Base-by-base conservation (phyloP, 2,888 invertebrate species). In the Cerastoderma edule region DNA sequence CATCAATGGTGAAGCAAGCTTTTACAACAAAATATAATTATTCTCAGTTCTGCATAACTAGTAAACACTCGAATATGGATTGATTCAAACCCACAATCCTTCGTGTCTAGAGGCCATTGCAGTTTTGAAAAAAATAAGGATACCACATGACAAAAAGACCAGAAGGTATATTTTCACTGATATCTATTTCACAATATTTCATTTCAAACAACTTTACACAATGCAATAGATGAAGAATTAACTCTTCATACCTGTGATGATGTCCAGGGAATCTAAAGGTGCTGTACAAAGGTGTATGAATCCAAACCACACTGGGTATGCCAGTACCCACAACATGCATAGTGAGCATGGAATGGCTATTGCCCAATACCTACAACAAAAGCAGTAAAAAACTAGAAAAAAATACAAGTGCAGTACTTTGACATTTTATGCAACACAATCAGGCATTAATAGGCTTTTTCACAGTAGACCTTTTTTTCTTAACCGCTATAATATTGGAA, bases 301-400 rank as follows among this genome's bases (percentile, higher is more conserved):
- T 27, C 85, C 90, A 80, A 85, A 97, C 93, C 98, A 98, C 57
- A 96, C 93, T 92, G 97, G 95, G 27, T 95, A 96, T 93, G 97
- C 96, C 68, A 96, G 93, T 39, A 95, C 95, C 1, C 96, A 92
- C 4, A 95, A 95, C 27, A 96, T 95, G 83, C 96, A 94, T 67
- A 95, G 94, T 92, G 96, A 96, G 81, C 97, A 95, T 0, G 98
- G 98, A 63, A 98, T 94, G 39, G 97, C 96, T 13, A 97, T 94
- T 0, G 97, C 96, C 96, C 98, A 98, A 91, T 98, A 91, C 71
- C 92, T 92, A 80, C 0, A 87, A 65, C 35, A 44, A 16, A n/a
- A n/a, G n/a, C n/a, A n/a, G n/a, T n/a, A n/a, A n/a, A n/a, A n/a
- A n/a, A n/a, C n/a, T n/a, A n/a, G n/a, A n/a, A n/a, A n/a, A n/a